phyloP scores from a whole-genome alignment of 1,140 invertebrate genomes.

The Drosophila repletoides region DNA sequence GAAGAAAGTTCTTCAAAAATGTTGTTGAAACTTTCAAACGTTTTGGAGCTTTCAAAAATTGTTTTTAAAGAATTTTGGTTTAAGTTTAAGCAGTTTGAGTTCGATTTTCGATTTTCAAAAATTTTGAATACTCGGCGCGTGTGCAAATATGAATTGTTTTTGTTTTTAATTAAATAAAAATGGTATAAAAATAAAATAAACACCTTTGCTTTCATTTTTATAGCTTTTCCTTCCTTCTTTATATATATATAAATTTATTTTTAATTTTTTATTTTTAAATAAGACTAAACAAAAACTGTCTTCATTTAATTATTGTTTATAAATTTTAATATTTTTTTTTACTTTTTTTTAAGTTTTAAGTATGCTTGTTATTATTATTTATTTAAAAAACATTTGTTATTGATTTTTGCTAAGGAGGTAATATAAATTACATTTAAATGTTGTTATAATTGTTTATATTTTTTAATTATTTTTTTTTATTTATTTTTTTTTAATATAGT shows the following conservation, averaged over 20 bases:
- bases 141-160: slow-evolving; percentile 35
- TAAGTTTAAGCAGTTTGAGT: slow-evolving; percentile 67
- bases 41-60: slow-evolving; percentile 73
- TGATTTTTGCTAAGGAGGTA: slow-evolving; percentile 80
- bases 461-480: slow-evolving; percentile 55
- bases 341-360: slow-evolving; percentile 37
- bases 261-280: slow-evolving; percentile 28
- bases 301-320: slow-evolving; percentile 49
- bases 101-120: slow-evolving; percentile 12
- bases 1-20: slow-evolving; percentile 17
- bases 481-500: slow-evolving; percentile 49
- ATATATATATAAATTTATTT: slow-evolving; percentile 26
- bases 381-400: slow-evolving; percentile 59
- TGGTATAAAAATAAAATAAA: slow-evolving; percentile 30
- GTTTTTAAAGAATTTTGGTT: slow-evolving; percentile 70
- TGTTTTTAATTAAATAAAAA: slow-evolving; percentile 16
- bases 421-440: slow-evolving; percentile 79
- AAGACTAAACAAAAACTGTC: slow-evolving; percentile 71
- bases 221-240: not conserved
- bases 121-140: slow-evolving; percentile 23
- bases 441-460: slow-evolving; percentile 45
- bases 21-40: slow-evolving; percentile 15
- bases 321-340: slow-evolving; percentile 29
- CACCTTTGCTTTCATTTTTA: not conserved
- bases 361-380: slow-evolving; percentile 21